Percentiles rank a stretch among this genome's conserved stretches.
phyloP scores from a whole-genome alignment of 1,140 invertebrate species.

The Physella acuta region DNA sequence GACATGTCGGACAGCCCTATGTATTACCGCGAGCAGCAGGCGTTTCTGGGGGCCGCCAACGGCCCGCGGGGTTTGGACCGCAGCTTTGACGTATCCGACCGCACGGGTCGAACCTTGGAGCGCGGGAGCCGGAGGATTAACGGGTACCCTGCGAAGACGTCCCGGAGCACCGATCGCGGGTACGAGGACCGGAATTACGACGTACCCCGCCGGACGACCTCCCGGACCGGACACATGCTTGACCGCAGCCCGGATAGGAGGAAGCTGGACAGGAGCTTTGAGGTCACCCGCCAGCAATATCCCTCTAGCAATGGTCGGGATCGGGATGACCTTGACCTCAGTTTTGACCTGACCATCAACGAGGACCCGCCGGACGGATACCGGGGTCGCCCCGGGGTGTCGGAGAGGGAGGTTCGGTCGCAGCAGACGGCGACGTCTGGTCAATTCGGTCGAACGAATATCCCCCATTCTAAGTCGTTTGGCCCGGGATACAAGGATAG shows the following conservation, averaged over 20 bases:
- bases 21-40: too few relatives aligned
- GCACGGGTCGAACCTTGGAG: background rate
- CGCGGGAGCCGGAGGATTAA: background rate
- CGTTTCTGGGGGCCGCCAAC: background rate
- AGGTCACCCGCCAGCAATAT: background rate
- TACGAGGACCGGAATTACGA: slow-evolving; percentile 1
- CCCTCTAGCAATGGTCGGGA: too few relatives aligned
- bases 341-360: too few relatives aligned
- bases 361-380: too few relatives aligned
- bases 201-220: background rate
- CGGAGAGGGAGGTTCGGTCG: too few relatives aligned
- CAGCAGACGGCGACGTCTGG: too few relatives aligned
- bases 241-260: slow-evolving; percentile 3
- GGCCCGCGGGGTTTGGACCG: background rate
- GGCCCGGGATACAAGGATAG: background rate
- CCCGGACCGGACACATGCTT: background rate
- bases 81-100: background rate
- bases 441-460: background rate
- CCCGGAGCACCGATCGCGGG: background rate
- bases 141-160: background rate
- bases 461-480: slow-evolving; percentile 1
- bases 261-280: background rate
- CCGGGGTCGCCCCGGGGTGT: too few relatives aligned
- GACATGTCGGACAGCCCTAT: background rate
- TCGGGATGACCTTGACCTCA: too few relatives aligned